These are phyloP conservation scores for Asbolus verrucosus DNA, from an alignment of 1,140 invertebrate genomes.

Conservation along the genomic window DNA sequence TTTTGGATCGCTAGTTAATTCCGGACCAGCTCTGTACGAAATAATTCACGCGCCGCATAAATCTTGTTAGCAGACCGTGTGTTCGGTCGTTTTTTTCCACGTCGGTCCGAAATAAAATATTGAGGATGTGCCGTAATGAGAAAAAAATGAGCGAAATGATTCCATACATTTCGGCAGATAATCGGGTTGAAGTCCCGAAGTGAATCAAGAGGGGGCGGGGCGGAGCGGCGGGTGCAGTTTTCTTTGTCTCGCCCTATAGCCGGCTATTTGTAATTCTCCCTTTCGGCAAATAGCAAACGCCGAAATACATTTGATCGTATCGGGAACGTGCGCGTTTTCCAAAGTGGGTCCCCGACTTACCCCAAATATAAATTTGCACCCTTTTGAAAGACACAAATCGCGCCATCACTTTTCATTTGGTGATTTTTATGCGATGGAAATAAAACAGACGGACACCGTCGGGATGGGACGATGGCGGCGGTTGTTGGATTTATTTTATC, in stretches of 20 bases:
- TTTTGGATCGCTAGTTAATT: no score
- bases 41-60: not conserved
- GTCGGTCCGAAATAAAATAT: not conserved
- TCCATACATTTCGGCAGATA: constrained; percentile 11
- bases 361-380: constrained; percentile 33
- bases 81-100: not conserved
- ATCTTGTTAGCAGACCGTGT: not conserved
- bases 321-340: constrained; percentile 34
- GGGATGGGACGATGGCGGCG: not conserved
- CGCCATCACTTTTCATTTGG: constrained; percentile 25
- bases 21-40: no score
- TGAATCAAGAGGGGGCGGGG: constrained; percentile 4
- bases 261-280: constrained; percentile 28
- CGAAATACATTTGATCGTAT: constrained; percentile 39
- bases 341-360: constrained; percentile 4
- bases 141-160: constrained; percentile 5
- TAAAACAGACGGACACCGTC: not conserved
- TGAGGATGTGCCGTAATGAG: constrained; percentile 10
- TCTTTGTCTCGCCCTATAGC: constrained; percentile 16
- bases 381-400: constrained; percentile 32
- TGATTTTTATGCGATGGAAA: constrained; percentile 1
- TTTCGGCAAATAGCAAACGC: constrained; percentile 37
- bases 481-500: constrained; percentile 11
- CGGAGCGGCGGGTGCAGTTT: not conserved
- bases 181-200: not conserved